Conservation (phyloP, 2,113 vertebrate species). For the Emberiza fucata region DNA sequence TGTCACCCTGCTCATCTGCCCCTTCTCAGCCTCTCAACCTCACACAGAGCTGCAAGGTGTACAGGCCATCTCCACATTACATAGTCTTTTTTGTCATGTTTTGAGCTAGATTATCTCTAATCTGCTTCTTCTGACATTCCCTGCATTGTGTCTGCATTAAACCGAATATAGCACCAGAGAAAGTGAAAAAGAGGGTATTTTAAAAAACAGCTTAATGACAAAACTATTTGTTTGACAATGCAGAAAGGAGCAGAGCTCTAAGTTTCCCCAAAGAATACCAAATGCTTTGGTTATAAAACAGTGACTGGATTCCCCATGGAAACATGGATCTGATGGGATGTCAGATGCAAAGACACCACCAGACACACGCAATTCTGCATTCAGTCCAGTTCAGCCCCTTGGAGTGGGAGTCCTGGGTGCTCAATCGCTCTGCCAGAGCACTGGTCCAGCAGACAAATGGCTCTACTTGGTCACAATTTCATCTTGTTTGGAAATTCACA, state of each 20-base stretch:
- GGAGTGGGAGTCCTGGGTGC: not conserved
- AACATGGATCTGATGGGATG: not conserved
- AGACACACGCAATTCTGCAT: not conserved
- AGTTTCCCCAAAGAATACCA: not conserved
- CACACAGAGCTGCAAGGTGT: not conserved
- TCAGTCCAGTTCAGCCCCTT: not conserved
- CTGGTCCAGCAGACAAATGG: not conserved
- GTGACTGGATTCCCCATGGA: not conserved
- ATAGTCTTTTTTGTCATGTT: not conserved
- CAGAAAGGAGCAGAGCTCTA: not conserved
- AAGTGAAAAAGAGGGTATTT: not conserved
- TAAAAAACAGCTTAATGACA: not conserved
- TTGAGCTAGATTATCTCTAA: not conserved
- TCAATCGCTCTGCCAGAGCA: not conserved
- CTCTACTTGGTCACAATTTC: not conserved
- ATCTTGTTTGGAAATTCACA: not conserved
- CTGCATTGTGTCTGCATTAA: not conserved
- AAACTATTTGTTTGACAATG: not conserved
- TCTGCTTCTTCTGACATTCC: not conserved
- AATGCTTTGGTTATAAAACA: not conserved
- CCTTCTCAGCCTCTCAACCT: not conserved
- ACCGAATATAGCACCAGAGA: not conserved
- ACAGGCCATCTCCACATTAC: rapidly evolving
- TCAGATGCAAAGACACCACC: not conserved
- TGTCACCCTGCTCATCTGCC: not conserved